phyloP scores from a whole-genome alignment of 2,113 vertebrate genomes.

The Thinocorus orbignyianus region DNA sequence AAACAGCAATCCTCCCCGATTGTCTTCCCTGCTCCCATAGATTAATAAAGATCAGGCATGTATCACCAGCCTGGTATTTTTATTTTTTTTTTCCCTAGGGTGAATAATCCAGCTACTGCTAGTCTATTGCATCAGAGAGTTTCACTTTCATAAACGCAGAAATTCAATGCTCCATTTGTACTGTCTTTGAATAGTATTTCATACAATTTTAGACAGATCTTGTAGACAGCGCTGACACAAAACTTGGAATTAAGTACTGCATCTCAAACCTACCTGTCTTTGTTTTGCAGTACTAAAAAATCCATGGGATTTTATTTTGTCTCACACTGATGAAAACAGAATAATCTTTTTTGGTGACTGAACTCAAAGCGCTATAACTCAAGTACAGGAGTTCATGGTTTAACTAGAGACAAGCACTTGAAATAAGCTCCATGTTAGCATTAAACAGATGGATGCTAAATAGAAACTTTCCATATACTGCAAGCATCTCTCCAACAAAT shows the following conservation, averaged over 20 bases:
- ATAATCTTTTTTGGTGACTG: not conserved
- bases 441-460: constrained; percentile 7
- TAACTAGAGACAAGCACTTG: not conserved
- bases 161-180: not conserved
- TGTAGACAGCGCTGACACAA: not conserved
- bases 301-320: not conserved
- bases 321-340: not conserved
- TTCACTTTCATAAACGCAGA: not conserved
- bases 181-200: not conserved
- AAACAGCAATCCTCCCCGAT: not conserved
- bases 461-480: not conserved
- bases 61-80: not conserved
- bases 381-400: not conserved
- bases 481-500: not conserved
- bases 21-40: not conserved
- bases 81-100: not conserved
- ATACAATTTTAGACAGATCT: not conserved
- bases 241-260: not conserved
- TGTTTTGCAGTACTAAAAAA: not conserved
- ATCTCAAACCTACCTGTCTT: not conserved
- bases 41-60: not conserved
- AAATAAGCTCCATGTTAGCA: not conserved
- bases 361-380: not conserved
- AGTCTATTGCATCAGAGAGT: not conserved
- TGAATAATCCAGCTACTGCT: not conserved